These are phyloP conservation scores for Chloroclystis v-ata DNA, from an alignment of 2,888 invertebrate genomes.

Conservation along the genomic window DNA sequence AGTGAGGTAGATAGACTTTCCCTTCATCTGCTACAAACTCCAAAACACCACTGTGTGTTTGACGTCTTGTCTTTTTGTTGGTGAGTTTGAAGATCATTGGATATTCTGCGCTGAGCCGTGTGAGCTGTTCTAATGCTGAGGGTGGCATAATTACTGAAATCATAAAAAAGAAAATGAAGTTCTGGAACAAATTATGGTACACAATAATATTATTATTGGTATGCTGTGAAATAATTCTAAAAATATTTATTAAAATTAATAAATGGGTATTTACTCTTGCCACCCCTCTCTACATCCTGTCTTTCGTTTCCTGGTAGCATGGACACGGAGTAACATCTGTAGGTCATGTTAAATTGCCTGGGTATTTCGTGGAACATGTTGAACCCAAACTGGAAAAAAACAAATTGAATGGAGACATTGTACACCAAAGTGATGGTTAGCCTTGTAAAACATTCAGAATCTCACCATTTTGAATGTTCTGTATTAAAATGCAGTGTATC, in stretches of 20 bases:
- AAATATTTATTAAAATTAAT: too few relatives aligned
- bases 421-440: too few relatives aligned
- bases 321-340: constrained; percentile 95
- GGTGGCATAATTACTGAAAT: constrained; percentile 98
- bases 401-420: constrained; percentile 27
- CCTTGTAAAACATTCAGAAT: too few relatives aligned
- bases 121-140: constrained; percentile 94
- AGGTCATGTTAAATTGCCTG: constrained; percentile 89
- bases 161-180: constrained; percentile 33
- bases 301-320: constrained; percentile 97
- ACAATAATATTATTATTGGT: too few relatives aligned
- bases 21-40: constrained; percentile 99
- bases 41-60: constrained; percentile 96
- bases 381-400: constrained; percentile 88
- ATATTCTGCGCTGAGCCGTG: constrained; percentile 95
- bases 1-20: constrained; percentile 97
- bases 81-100: constrained; percentile 99
- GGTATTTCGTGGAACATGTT: constrained; percentile 92
- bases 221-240: too few relatives aligned
- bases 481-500: constrained; percentile 42
- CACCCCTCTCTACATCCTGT: constrained; percentile 96
- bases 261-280: constrained; percentile 86
- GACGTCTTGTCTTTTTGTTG: constrained; percentile 89
- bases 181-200: not conserved
- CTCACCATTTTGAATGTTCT: constrained; percentile 16